Evolutionary conservation across 2,113 vertebrate genomes (phyloP), one percentile per base, ranked within the genome.

Genomic region (Dipodomys merriami): DNA sequence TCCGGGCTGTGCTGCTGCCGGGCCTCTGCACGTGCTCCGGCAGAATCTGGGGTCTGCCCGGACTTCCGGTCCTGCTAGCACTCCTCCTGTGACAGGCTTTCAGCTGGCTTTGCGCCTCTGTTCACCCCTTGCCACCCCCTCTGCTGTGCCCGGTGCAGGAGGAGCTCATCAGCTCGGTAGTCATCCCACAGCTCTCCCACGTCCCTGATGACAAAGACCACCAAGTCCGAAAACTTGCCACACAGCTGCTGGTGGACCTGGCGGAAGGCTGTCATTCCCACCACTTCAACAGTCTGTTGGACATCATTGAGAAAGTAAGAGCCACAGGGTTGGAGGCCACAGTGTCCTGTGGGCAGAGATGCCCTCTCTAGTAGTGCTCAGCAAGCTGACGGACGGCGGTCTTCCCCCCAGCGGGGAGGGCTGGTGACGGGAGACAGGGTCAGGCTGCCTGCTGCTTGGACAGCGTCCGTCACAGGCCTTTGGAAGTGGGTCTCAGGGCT

Each of bases 251-350:
- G 33, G 99, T 99, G 94, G 99, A 99, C 97, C 98, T 99, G 23
- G 99, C 99, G 0, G 99, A 99, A 90, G 99, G 99, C 96, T 99
- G 99, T 96, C 99, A 98, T 96, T 99, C 99, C 0, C 99, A 99
- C 79, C 99, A 99, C 96, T 99, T 99, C 80, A 99, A 98, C 97
- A 99, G 99, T 96, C 97, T 99, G 93, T 97, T 99, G 94, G 99
- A 99, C 94, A 99, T 99, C 96, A 99, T 99, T 1, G 99, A 99
- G 96, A 98, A 99, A 98, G 99, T 99, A 83, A 97, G 96, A 27
- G 2, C 57, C 0, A 0, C 16, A 0, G 65, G 84, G 46, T 7
- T 5, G 39, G 11, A 30, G 39, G 29, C 19, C 39, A 69, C 22
- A 18, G 20, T 77, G 11, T 13, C 49, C 71, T 6, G 4, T 18